A percentile compares a stretch with the other conserved stretches of the same genome.
phyloP scores from a whole-genome alignment of 2,888 invertebrate species.

The Polylopha cassiicola region DNA sequence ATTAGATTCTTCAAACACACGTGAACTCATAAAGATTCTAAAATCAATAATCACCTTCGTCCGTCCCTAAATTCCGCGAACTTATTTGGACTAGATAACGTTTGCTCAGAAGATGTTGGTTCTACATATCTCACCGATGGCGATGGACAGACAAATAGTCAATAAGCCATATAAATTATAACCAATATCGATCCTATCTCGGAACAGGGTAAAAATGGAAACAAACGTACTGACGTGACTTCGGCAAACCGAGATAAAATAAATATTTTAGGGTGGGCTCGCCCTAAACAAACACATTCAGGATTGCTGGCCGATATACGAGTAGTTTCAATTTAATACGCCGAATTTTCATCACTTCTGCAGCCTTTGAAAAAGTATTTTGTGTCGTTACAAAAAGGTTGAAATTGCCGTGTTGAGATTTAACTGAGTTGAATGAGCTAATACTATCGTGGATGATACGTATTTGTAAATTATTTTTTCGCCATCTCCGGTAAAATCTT shows the following conservation, averaged over 20 bases:
- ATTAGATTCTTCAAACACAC: slow-evolving; percentile 37
- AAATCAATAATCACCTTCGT: slow-evolving; percentile 56
- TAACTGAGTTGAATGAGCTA: slow-evolving; percentile 33
- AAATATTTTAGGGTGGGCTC: slow-evolving; percentile 77
- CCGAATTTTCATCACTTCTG: slow-evolving; percentile 65
- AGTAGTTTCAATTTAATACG: slow-evolving; percentile 76
- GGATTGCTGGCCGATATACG: slow-evolving; percentile 73
- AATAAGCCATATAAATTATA: slow-evolving; percentile 69
- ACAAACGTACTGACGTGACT: slow-evolving; percentile 73
- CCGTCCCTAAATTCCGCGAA: slow-evolving; percentile 64
- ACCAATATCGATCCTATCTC: slow-evolving; percentile 67
- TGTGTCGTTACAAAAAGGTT: slow-evolving; percentile 34
- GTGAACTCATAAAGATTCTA: slow-evolving; percentile 44
- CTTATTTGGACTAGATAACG: slow-evolving; percentile 67
- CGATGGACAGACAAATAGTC: slow-evolving; percentile 57
- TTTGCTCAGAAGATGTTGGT: slow-evolving; percentile 61
- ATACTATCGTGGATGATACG: slow-evolving; percentile 51
- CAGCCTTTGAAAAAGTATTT: slow-evolving; percentile 41
- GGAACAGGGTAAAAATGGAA: slow-evolving; percentile 65
- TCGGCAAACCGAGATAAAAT: slow-evolving; percentile 76
- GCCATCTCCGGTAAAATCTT: slow-evolving; percentile 38
- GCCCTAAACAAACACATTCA: slow-evolving; percentile 74
- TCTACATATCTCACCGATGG: slow-evolving; percentile 65
- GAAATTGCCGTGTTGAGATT: slow-evolving; percentile 29
- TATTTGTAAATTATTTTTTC: slow-evolving; percentile 48